A percentile compares a stretch with the other conserved stretches of the same genome.
These are phyloP conservation scores for Catharus fuscescens DNA, from an alignment of 2,113 vertebrate genomes.

Conservation along the genomic window DNA sequence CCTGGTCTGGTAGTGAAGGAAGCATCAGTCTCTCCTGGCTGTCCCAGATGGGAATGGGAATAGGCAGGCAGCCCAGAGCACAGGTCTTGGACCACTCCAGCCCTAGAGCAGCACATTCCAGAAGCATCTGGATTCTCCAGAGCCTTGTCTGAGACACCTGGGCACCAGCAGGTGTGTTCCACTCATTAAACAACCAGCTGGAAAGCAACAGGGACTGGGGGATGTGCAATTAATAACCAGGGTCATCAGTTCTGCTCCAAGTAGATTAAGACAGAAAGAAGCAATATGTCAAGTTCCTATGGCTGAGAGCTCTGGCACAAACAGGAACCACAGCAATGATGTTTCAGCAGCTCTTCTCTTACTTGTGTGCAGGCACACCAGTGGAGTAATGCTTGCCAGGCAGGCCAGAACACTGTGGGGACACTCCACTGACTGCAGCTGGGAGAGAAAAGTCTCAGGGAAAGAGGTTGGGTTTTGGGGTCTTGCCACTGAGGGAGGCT, in stretches of 20 bases:
- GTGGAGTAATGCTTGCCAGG: neutral
- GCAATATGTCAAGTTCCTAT: neutral
- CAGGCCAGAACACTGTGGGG: neutral
- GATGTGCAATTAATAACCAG: neutral
- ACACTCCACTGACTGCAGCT: neutral
- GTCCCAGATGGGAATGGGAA: neutral
- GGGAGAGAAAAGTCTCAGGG: neutral
- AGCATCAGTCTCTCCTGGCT: neutral
- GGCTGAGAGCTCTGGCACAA: neutral
- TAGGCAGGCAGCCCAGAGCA: neutral
- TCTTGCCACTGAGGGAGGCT: neutral
- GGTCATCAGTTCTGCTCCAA: neutral
- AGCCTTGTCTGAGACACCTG: neutral
- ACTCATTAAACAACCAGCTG: neutral
- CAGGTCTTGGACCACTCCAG: fast-evolving
- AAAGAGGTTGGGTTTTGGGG: neutral
- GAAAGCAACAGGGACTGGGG: neutral
- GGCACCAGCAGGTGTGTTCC: neutral
- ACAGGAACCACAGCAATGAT: neutral
- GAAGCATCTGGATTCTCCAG: neutral
- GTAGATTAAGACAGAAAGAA: constrained; percentile 35
- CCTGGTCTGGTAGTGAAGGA: neutral
- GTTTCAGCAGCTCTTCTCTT: neutral
- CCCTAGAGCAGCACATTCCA: fast-evolving
- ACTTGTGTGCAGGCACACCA: fast-evolving